Evolutionary conservation across 1,140 invertebrate genomes (phyloP).

Genomic region (Tenebrio molitor): DNA sequence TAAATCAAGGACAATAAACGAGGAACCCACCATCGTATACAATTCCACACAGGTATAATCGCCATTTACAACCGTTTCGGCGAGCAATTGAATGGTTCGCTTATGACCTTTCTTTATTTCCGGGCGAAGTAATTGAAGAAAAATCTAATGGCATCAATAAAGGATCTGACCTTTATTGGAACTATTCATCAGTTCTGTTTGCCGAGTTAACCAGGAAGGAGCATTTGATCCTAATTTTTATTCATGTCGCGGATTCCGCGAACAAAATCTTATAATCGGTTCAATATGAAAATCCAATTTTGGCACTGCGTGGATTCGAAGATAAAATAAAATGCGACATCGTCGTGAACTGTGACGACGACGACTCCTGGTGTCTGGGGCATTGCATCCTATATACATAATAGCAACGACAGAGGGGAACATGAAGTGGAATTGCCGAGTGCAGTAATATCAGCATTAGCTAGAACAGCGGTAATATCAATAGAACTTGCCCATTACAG

Average conservation of each 20-base stretch:
- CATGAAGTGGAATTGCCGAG: conserved; percentile 40
- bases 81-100: no score
- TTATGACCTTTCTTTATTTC: neutral
- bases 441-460: conserved; percentile 55
- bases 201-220: neutral
- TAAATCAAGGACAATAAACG: no score
- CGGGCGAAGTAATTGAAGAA: neutral
- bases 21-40: no score
- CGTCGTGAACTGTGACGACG: conserved; percentile 3
- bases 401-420: conserved; percentile 7
- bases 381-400: conserved; percentile 6
- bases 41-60: no score
- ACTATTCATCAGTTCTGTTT: conserved; percentile 15
- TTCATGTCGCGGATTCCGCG: neutral
- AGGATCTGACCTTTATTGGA: neutral
- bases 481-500: conserved; percentile 57
- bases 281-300: conserved; percentile 28
- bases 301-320: neutral
- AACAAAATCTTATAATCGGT: conserved; percentile 27
- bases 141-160: conserved; percentile 2
- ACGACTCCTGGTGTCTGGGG: no score
- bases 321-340: neutral
- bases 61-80: no score
- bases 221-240: conserved; percentile 9
- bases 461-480: conserved; percentile 55